Base-by-base conservation (phyloP, 2,888 invertebrate species). In the Colostygia pectinataria region DNA sequence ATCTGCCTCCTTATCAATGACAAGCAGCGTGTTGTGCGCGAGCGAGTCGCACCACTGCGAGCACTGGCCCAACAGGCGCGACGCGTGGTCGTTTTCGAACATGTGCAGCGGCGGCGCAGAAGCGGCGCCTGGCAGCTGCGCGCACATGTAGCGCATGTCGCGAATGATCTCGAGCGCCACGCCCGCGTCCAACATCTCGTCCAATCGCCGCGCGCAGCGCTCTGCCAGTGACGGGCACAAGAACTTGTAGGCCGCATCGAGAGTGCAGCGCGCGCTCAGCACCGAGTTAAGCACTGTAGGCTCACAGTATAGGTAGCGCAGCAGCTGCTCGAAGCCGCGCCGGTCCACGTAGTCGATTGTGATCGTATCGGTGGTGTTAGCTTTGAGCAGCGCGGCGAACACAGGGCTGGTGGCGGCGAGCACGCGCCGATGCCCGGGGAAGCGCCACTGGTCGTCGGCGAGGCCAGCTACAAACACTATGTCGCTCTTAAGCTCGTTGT, bases 231-330 rank as follows among this genome's bases (percentile, higher is more conserved):
- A 93, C 4, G 93, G 91, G 63, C 95, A 94, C 33, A 95, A 86
- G 70, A 95, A 94, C 68, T 94, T 94, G 70, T 95, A 93, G 13
- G 95, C 95, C 1, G 94, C 94, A 57, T 94, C 93, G 15, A 96
- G 91, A 0, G 95, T 92, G 27, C 92, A 91, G 14, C 96, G 87
- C 4, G 95, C 94, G 0, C 93, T 93, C 8, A 85, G 85, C 6
- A 93, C 92, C 0, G 93, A 92, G 59, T 92, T 91, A 34, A 95
- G 88, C 38, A 91, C 83, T 7, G 92, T 91, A 2, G 92, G 91
- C 55, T 93, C 92, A 38, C 92, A 92, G 71, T 94, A 93, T 57
- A 94, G 87, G 72, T 92, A 93, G 57, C 94, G 86, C 37, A 94
- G 84, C 2, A 94, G 81, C 66, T 93, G 91, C 67, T 94, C 93